Conservation (phyloP, 2,888 invertebrate genomes). For the Malthinus flaveolus region DNA sequence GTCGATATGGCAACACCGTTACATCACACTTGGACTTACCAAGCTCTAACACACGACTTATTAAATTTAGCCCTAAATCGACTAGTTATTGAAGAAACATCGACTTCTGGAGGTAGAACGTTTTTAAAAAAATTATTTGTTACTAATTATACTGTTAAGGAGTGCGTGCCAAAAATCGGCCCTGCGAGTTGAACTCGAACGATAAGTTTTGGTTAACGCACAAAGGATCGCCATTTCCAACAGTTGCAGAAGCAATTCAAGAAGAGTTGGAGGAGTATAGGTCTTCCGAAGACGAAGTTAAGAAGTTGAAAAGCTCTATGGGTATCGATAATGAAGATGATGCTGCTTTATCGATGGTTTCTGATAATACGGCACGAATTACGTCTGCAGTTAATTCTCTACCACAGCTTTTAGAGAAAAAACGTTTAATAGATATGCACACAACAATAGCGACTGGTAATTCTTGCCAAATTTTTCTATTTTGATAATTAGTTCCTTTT, state of each 20-base stretch:
- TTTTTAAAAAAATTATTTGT: background rate
- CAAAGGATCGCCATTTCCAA: conserved; percentile 91
- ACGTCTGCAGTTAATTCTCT: conserved; percentile 95
- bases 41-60: conserved; percentile 96
- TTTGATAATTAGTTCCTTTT: conserved; percentile 14
- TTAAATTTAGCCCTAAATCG: conserved; percentile 89
- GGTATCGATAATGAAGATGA: conserved; percentile 89
- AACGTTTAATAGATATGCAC: conserved; percentile 97
- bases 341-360: conserved; percentile 82
- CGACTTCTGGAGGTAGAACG: conserved; percentile 43
- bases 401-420: conserved; percentile 96
- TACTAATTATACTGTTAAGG: conserved; percentile 52
- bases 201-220: conserved; percentile 94
- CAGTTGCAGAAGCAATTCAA: conserved; percentile 98
- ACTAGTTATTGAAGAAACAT: conserved; percentile 50
- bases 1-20: conserved; percentile 96
- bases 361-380: conserved; percentile 89
- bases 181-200: conserved; percentile 86
- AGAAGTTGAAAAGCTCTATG: conserved; percentile 92
- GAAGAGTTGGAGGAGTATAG: conserved; percentile 93
- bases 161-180: conserved; percentile 75
- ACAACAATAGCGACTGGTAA: conserved; percentile 92
- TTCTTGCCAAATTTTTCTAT: too few relatives aligned
- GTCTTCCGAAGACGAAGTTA: conserved; percentile 94
- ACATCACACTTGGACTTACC: conserved; percentile 99